phyloP scores from a whole-genome alignment of 2,113 vertebrate species.

The Desmodus rotundus region DNA sequence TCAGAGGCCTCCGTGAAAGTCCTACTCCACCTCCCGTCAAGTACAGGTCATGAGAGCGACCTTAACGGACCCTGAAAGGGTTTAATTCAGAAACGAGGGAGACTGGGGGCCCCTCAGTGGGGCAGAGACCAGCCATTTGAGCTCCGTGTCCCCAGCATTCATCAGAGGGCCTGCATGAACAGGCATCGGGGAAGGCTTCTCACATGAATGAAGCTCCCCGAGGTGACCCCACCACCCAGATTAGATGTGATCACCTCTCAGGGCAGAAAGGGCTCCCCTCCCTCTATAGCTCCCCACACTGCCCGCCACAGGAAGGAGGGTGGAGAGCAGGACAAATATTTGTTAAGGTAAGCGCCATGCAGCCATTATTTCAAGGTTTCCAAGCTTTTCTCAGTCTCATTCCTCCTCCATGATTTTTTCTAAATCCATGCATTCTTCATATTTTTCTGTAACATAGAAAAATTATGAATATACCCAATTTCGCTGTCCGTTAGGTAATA shows the following conservation, averaged over 20 bases:
- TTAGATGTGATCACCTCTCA: neutral
- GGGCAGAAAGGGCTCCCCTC: neutral
- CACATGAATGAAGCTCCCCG: neutral
- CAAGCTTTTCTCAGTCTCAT: neutral
- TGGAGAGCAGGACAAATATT: neutral
- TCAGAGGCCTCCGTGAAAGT: neutral
- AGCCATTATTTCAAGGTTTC: neutral
- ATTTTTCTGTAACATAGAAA: neutral
- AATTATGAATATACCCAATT: neutral
- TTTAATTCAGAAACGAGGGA: neutral
- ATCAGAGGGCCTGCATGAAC: neutral
- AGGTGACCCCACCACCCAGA: neutral
- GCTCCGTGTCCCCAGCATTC: neutral
- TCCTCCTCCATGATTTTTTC: neutral
- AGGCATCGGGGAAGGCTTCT: neutral
- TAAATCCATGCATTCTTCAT: neutral
- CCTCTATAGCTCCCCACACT: neutral
- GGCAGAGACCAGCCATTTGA: neutral
- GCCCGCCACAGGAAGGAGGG: neutral
- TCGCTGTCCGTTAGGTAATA: constrained; percentile 3
- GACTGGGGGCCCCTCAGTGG: neutral
- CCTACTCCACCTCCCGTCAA: neutral
- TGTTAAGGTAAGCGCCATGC: neutral
- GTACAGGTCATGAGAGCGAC: neutral
- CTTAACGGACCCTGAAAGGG: neutral